Evolutionary conservation across 2,113 vertebrate genomes (phyloP), one percentile per base, ranked within the genome.

Genomic region (Grallaria varia): DNA sequence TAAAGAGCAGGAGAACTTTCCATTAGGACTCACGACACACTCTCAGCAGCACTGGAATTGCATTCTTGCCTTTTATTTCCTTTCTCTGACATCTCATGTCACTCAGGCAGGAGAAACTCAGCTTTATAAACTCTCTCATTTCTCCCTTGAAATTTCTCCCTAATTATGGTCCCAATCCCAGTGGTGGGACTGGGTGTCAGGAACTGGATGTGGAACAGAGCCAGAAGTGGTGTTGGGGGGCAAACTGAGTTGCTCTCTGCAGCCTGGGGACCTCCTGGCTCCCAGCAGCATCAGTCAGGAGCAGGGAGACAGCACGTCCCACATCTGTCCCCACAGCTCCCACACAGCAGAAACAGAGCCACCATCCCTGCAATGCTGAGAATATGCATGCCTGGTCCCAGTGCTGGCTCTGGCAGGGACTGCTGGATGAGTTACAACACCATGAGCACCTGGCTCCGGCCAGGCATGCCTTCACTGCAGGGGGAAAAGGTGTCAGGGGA

Each of bases 1-100:
- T 93, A 97, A 97, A 98, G 96, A 86, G 86, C 93, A 45, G 87
- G 76, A 97, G 93, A 97, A 96, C 94, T 97, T 97, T 97, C 96
- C 96, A 95, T 97, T 97, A 97, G 96, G 94, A 96, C 93, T 96
- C 59, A 5, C 79, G 59, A 52, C 95, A 94, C 91, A 92, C 93
- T 96, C 96, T 91, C 58, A 18, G 90, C 80, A 3, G 95, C 93
- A 31, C 81, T 93, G 93, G 94, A 96, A 96, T 96, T 91, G 78
- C 95, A 96, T 95, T 95, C 95, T 95, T 89, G 78, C 94, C 94
- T 97, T 97, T 97, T 96, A 96, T 97, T 97, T 96, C 94, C 89
- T 96, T 96, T 95, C 90, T 91, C 89, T 93, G 95, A 97, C 96
- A 96, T 83, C 80, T 95, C 15, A 9, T 97, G 96, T 95, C 95